Base-by-base conservation (phyloP, 2,888 invertebrate genomes). In the Erannis defoliaria region DNA sequence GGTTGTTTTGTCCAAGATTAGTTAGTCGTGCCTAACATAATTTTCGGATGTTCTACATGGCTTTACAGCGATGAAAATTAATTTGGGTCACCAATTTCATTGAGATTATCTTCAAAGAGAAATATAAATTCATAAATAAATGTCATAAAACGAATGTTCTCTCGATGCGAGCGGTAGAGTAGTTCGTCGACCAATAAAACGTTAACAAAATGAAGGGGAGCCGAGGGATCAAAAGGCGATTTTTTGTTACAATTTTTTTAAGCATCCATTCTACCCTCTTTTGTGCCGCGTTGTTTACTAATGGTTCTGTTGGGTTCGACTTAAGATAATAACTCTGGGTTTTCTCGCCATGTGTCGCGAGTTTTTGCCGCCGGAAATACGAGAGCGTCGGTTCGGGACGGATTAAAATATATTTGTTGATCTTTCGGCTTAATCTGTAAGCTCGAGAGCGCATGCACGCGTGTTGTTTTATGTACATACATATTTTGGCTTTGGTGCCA, bases 231-330 rank as follows among this genome's bases (percentile, higher is more conserved):
- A 89, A 92, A 89, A 90, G 91, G 80, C 80, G 86, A 87, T 90
- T 93, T 92, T 92, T 92, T 91, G 90, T 91, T 82, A 84, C 82
- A 78, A 81, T 86, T 85, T 88, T 90, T 90, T 89, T 88, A 85
- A 88, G 88, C 86, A 76, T 87, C 88, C 89, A 88, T 91, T 91
- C 90, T 86, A 85, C 89, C 88, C 90, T 91, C 88, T 85, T 90
- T 90, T 92, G 91, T 90, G 91, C 81, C 84, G 87, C 86, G 93
- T 92, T 92, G 93, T 92, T 92, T 93, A 92, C 93, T 93, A 93
- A 93, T 93, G 92, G 89, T 89, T 90, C 90, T 89, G 91, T 86
- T 91, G 89, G 91, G 89, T 89, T 89, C 90, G 91, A 90, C 91
- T 91, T 92, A 86, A 92, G 92, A 92, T 93, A 92, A 93, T 92